Percentiles rank a stretch among this genome's conserved stretches.
Evolutionary conservation across 2,888 invertebrate species (phyloP).

Genomic region (Cerceris ruficornis): DNA sequence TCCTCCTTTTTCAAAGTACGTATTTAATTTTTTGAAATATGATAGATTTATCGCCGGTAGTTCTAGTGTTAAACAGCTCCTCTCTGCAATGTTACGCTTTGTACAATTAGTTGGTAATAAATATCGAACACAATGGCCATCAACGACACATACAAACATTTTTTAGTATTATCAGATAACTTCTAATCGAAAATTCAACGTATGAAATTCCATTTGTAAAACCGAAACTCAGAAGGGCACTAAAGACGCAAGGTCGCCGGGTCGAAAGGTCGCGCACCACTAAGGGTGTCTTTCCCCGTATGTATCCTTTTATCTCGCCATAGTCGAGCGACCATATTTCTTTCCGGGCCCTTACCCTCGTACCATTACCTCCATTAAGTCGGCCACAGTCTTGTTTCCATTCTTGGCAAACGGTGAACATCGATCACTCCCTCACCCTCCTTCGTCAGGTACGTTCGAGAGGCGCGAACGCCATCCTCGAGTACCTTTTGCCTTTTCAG

Average conservation of each 20-base stretch:
- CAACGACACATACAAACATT: too few relatives aligned
- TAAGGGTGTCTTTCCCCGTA: conserved; percentile 8
- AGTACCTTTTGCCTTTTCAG: too few relatives aligned
- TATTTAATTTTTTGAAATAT: too few relatives aligned
- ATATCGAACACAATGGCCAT: too few relatives aligned
- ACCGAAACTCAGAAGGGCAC: background rate
- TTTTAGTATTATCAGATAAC: too few relatives aligned
- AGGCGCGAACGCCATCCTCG: background rate
- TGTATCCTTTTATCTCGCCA: conserved; percentile 43
- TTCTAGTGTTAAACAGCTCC: too few relatives aligned
- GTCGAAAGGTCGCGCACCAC: conserved; percentile 38
- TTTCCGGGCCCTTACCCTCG: conserved; percentile 35
- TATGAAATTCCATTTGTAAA: conserved; percentile 1
- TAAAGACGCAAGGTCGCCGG: conserved; percentile 26
- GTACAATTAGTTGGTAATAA: too few relatives aligned
- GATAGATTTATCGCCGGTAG: too few relatives aligned
- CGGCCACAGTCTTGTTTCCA: conserved; percentile 45
- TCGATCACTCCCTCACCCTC: conserved; percentile 43
- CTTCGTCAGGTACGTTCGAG: background rate
- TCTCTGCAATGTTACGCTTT: too few relatives aligned
- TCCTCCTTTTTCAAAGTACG: too few relatives aligned
- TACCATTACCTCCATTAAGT: conserved; percentile 56
- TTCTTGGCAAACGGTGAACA: conserved; percentile 36
- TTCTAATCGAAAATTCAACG: too few relatives aligned
- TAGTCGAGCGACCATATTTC: conserved; percentile 49